Base-by-base conservation (phyloP, 2,888 invertebrate species). In the Patella caerulea region DNA sequence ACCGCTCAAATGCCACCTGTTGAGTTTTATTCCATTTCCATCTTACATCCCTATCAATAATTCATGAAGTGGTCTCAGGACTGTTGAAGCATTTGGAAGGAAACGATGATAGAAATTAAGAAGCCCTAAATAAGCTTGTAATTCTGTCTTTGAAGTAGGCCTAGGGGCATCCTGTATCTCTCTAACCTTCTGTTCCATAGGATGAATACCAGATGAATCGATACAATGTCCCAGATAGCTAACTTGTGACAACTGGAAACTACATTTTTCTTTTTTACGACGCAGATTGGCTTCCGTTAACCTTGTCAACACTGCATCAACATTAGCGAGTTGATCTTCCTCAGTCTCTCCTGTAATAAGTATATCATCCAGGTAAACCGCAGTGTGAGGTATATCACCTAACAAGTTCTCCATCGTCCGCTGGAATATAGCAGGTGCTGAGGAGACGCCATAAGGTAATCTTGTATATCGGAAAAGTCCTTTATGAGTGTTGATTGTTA, bases 91-190 rank as follows among this genome's bases (percentile, higher is more conserved):
- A 52, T 76, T 73, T 17, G 17, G 34, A n/a, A 78, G 17, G 34
- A 76, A 76, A 52, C 71, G 73, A 59, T 19, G n/a, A 59, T 59
- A 59, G 59, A 9, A 59, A 45, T 71, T 72, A 11, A 74, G 24
- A 24, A 55, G 15, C n/a, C 75, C 75, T 24, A 78, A 65, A 73
- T 84, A 87, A 1, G 84, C 81, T 17, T 82, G 77, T n/a, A 88
- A 74, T 59, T 45, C 87, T 80, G 53, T 79, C 77, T 11, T 83
- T 70, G 73, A 83, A 19, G 76, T 82, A 12, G 88, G 86, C 1
- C 71, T 73, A 45, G 88, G 86, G 74, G 85, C 84, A 15, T 84
- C 76, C 14, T 74, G 70, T 29, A 89, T 83, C 0, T 86, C 87
- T 19, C 82, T 78, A 1, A 84, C 76, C 72, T 86, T 87, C n/a